These are phyloP conservation scores for Triplophysa dalaica DNA, from an alignment of 2,113 vertebrate species.

Conservation along the genomic window DNA sequence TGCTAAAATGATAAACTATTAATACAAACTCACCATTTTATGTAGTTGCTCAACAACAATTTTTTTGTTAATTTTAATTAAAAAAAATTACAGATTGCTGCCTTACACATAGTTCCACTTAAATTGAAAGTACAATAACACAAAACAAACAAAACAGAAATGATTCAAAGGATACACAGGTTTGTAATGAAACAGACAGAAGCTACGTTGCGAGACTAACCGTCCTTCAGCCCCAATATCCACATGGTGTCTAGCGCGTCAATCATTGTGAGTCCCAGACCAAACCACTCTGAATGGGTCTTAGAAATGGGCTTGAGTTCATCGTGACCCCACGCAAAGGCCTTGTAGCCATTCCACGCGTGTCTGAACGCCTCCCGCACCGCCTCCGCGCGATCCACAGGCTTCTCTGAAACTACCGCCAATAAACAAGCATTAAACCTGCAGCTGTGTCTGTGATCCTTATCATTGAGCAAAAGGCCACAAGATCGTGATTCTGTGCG, in stretches of 20 bases:
- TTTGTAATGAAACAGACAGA: neutral
- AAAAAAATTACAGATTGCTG: too few species aligned
- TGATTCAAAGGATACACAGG: neutral
- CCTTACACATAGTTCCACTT: too few species aligned
- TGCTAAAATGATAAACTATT: too few species aligned
- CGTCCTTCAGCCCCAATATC: conserved; percentile 91
- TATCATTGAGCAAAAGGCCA: neutral
- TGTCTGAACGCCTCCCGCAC: conserved; percentile 89
- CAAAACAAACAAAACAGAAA: too few species aligned
- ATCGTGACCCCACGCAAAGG: conserved; percentile 92
- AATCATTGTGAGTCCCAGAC: conserved; percentile 90
- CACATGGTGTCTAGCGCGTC: conserved; percentile 97
- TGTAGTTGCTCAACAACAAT: too few species aligned
- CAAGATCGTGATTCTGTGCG: neutral
- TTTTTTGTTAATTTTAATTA: too few species aligned
- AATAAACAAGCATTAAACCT: neutral
- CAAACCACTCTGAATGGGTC: conserved; percentile 92
- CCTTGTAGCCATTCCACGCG: conserved; percentile 89
- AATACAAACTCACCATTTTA: too few species aligned
- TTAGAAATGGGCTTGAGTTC: conserved; percentile 92
- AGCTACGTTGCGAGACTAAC: conserved; percentile 62
- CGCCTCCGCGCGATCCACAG: conserved; percentile 57
- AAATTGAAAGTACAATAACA: too few species aligned
- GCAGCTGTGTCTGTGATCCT: neutral
- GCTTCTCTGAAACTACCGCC: conserved; percentile 13